These are phyloP conservation scores for Glaucomys volans DNA, from an alignment of 2,113 vertebrate genomes.

Conservation along the genomic window DNA sequence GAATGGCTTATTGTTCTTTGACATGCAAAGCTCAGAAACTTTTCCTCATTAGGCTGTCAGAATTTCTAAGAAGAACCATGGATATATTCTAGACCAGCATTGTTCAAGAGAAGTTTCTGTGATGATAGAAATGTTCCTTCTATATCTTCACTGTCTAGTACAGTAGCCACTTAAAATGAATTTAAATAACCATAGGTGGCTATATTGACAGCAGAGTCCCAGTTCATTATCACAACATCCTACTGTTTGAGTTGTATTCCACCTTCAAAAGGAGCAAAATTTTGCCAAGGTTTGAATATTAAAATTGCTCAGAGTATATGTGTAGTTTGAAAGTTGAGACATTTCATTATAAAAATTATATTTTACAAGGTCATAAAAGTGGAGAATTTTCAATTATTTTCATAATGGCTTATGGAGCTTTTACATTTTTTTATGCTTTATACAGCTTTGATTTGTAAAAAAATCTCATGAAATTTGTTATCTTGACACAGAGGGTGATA, in stretches of 20 bases:
- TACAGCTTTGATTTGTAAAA: not conserved
- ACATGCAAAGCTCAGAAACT: not conserved
- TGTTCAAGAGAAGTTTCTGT: not conserved
- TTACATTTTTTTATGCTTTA: slow-evolving; percentile 19
- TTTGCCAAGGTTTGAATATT: slow-evolving; percentile 19
- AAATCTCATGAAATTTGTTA: slow-evolving; percentile 17
- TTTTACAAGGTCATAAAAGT: slow-evolving; percentile 42
- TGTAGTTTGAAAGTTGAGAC: slow-evolving; percentile 51
- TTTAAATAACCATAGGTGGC: slow-evolving; percentile 35
- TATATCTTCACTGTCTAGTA: not conserved
- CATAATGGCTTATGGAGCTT: not conserved
- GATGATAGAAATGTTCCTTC: not conserved
- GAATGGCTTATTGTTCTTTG: not conserved
- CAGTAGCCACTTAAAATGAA: not conserved
- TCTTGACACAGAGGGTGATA: not conserved
- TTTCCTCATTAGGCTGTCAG: slow-evolving; percentile 12
- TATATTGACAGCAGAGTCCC: not conserved
- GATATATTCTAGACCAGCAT: not conserved
- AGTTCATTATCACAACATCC: slow-evolving; percentile 2
- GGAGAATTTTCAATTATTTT: slow-evolving; percentile 53
- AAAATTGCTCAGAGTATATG: not conserved
- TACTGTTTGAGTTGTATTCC: not conserved
- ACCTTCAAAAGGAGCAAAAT: slow-evolving; percentile 12
- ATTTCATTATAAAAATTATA: slow-evolving; percentile 50
- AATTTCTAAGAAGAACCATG: not conserved